phyloP scores from a whole-genome alignment of 1,140 invertebrate species.

The Cecropterus lyciades region DNA sequence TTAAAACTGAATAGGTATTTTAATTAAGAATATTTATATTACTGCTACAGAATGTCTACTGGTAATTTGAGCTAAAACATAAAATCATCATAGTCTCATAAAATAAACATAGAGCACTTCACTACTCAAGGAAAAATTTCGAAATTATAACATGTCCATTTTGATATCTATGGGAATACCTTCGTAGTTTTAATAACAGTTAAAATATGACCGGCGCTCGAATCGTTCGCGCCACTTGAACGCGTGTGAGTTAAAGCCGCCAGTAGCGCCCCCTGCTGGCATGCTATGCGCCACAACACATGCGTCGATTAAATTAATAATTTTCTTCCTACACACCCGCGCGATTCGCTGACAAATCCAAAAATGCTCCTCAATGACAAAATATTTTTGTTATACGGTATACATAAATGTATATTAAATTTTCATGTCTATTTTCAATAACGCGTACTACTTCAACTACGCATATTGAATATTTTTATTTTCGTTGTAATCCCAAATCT shows the following conservation, averaged over 20 bases:
- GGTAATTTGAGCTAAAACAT: neutral
- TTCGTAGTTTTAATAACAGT: conserved; percentile 43
- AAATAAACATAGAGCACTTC: neutral
- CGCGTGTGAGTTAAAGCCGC: conserved; percentile 56
- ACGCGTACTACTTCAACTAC: no score
- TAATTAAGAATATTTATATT: no score
- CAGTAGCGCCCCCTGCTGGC: conserved; percentile 73
- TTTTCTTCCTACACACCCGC: conserved; percentile 52
- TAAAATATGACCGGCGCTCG: conserved; percentile 62
- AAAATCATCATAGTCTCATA: neutral
- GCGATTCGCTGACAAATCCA: conserved; percentile 53
- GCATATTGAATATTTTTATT: neutral
- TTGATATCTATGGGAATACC: conserved; percentile 57
- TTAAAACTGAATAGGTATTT: no score
- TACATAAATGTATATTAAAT: no score
- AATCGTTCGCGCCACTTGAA: conserved; percentile 51
- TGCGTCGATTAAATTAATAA: conserved; percentile 65
- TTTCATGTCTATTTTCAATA: no score
- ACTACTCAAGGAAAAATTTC: conserved; percentile 6
- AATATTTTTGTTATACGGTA: neutral
- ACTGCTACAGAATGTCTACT: no score
- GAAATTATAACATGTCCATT: conserved; percentile 50
- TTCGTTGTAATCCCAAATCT: neutral
- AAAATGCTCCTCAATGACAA: conserved; percentile 27
- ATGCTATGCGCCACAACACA: conserved; percentile 65